phyloP scores from a whole-genome alignment of 2,797 vertebrate species.

The Enteromius unitaeniatus region DNA sequence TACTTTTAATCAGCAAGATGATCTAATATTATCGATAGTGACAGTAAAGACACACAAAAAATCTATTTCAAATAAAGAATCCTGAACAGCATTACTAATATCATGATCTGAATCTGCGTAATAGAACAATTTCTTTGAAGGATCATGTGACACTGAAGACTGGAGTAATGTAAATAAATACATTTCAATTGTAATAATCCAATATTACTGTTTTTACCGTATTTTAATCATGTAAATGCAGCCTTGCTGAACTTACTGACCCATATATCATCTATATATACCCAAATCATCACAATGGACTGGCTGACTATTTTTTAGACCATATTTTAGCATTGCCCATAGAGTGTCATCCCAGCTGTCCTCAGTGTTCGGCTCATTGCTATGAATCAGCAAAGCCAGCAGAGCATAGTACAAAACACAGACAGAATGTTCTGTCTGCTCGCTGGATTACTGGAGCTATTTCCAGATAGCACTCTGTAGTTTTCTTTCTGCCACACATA shows the following conservation, averaged over 20 bases:
- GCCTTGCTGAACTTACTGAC: neutral
- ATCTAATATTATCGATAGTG: neutral
- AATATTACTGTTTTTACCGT: neutral
- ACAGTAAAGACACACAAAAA: neutral
- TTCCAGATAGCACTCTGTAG: constrained; percentile 61
- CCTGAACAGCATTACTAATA: neutral
- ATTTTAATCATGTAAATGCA: neutral
- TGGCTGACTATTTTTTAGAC: neutral
- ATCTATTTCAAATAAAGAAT: neutral
- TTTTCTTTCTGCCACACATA: constrained; percentile 45
- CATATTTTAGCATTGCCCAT: constrained; percentile 14
- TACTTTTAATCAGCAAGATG: neutral
- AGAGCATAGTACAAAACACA: constrained; percentile 52
- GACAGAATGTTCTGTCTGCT: constrained; percentile 67
- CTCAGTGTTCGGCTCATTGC: constrained; percentile 45
- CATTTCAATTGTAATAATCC: neutral
- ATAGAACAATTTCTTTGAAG: neutral
- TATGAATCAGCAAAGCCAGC: constrained; percentile 59
- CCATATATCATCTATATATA: neutral
- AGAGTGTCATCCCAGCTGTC: constrained; percentile 10
- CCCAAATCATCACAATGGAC: neutral
- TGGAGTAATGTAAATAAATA: neutral
- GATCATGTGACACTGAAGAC: neutral
- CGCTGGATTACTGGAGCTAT: constrained; percentile 68
- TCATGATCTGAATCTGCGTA: neutral